Evolutionary conservation across 2,113 vertebrate species (phyloP).

Genomic region (Ptilorrhoa leucosticta): DNA sequence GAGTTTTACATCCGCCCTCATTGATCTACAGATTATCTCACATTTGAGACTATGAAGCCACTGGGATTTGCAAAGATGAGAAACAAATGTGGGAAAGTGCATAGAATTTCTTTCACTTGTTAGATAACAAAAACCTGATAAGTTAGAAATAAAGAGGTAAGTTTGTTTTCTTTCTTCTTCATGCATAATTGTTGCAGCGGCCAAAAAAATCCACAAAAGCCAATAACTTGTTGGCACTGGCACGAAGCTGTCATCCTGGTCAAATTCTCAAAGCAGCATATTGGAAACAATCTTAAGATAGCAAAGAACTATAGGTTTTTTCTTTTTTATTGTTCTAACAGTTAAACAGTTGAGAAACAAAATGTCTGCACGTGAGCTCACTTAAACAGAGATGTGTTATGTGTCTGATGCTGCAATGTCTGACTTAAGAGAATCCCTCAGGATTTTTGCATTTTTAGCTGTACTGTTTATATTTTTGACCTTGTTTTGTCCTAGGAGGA

Average conservation of each 20-base stretch:
- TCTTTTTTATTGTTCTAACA: not conserved
- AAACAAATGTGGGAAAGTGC: conserved; percentile 85
- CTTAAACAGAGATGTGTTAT: not conserved
- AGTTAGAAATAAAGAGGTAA: conserved; percentile 50
- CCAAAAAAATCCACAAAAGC: not conserved
- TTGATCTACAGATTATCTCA: conserved; percentile 94
- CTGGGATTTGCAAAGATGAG: conserved; percentile 71
- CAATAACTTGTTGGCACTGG: not conserved
- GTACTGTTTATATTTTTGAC: not conserved
- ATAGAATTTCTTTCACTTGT: conserved; percentile 72
- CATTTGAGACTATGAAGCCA: conserved; percentile 79
- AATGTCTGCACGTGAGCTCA: not conserved
- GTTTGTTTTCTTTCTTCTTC: conserved; percentile 37
- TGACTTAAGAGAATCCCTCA: not conserved
- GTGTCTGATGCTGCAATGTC: not conserved
- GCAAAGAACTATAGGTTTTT: not conserved
- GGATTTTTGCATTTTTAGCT: not conserved
- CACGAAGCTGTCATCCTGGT: not conserved
- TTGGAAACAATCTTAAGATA: not conserved
- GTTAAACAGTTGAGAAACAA: not conserved
- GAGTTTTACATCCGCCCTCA: conserved; percentile 90
- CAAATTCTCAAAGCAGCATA: not conserved
- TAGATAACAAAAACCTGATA: conserved; percentile 66
- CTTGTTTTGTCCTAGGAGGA: not conserved
- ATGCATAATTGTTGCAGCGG: not conserved